These are phyloP conservation scores for Stercorarius parasiticus DNA, from an alignment of 2,113 vertebrate genomes.

Conservation along the genomic window DNA sequence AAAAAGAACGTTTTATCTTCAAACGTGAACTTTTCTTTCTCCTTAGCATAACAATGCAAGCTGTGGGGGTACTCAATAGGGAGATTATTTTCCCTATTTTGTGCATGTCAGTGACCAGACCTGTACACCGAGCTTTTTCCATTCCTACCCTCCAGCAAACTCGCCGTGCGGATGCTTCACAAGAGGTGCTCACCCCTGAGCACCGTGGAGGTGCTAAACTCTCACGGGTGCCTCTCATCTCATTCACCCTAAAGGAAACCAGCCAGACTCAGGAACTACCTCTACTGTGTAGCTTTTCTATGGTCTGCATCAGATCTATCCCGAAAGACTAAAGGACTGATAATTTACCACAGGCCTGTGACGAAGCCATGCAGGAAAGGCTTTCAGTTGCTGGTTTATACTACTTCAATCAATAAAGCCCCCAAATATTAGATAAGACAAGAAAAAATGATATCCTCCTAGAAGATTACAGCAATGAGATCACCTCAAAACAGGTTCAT, in stretches of 20 bases:
- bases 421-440: background rate
- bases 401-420: background rate
- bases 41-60: background rate
- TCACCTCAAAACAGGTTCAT: background rate
- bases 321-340: background rate
- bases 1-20: background rate
- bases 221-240: background rate
- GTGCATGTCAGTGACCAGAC: background rate
- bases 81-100: background rate
- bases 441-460: background rate
- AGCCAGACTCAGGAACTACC: background rate
- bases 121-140: background rate
- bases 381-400: background rate
- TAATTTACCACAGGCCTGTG: background rate
- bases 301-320: background rate
- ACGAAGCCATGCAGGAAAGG: background rate
- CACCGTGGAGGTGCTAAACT: background rate
- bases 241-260: background rate
- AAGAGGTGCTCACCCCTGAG: background rate
- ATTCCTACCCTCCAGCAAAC: background rate
- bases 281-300: background rate
- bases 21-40: background rate
- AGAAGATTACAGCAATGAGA: background rate
- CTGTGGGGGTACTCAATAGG: background rate
- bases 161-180: background rate